Evolutionary conservation across 2,888 invertebrate genomes (phyloP).

Genomic region (Cosmorhoe ocellata): DNA sequence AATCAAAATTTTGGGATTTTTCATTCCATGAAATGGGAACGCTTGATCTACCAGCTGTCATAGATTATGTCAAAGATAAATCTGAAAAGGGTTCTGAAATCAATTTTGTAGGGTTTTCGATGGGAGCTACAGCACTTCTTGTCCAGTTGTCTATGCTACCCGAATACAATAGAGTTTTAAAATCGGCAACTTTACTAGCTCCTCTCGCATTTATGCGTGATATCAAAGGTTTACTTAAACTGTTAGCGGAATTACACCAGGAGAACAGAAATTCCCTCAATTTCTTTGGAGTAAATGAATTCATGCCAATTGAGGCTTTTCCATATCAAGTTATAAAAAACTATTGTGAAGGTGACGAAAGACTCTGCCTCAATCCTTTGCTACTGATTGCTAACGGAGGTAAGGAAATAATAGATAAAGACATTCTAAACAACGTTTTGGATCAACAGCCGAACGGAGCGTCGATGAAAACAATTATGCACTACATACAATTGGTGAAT

Average conservation of each 20-base stretch:
- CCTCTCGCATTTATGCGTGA: constrained; percentile 54
- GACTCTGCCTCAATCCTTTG: constrained; percentile 43
- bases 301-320: constrained; percentile 33
- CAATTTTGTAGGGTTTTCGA: constrained; percentile 52
- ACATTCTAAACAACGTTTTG: constrained; percentile 32
- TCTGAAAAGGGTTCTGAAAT: constrained; percentile 33
- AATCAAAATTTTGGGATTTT: constrained; percentile 51
- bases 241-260: constrained; percentile 40
- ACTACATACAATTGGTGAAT: constrained; percentile 52
- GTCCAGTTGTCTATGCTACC: constrained; percentile 46
- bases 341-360: constrained; percentile 42
- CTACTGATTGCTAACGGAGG: constrained; percentile 47
- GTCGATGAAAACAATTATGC: constrained; percentile 50
- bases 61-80: constrained; percentile 42
- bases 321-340: constrained; percentile 37
- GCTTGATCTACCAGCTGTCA: constrained; percentile 48
- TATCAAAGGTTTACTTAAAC: constrained; percentile 46
- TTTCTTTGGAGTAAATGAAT: constrained; percentile 41
- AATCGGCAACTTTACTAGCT: constrained; percentile 46
- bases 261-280: constrained; percentile 32
- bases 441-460: constrained; percentile 40
- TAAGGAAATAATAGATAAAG: constrained; percentile 26
- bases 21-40: constrained; percentile 59
- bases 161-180: constrained; percentile 45
- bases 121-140: constrained; percentile 52